Evolutionary conservation across 2,797 vertebrate species (phyloP).

Genomic region (Falco rusticolus): DNA sequence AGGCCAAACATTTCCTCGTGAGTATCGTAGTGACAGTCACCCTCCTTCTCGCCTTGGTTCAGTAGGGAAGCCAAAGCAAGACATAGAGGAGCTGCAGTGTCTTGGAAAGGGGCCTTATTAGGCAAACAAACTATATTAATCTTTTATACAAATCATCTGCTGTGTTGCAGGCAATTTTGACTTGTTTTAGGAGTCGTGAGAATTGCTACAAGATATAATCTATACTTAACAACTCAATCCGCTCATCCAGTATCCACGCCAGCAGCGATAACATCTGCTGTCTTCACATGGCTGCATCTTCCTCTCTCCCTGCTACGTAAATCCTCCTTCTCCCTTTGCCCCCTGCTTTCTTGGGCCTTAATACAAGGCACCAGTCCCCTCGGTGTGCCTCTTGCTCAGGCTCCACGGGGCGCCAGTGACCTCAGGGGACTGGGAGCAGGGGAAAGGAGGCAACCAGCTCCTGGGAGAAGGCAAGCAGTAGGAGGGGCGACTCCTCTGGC

Average conservation of each 20-base stretch:
- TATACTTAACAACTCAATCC: neutral
- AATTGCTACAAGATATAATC: constrained; percentile 38
- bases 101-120: constrained; percentile 19
- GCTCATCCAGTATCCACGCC: neutral
- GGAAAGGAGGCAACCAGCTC: neutral
- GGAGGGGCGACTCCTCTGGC: neutral
- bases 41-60: neutral
- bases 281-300: neutral
- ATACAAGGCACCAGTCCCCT: neutral
- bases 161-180: neutral
- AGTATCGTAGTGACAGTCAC: neutral
- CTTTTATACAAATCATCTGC: neutral
- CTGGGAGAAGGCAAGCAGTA: neutral
- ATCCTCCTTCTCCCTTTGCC: neutral
- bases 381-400: neutral
- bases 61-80: neutral
- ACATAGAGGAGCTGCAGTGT: neutral
- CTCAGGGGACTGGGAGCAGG: fast-evolving
- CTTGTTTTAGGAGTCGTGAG: neutral
- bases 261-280: constrained; percentile 17
- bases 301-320: neutral
- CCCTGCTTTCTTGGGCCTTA: neutral
- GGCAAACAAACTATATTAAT: constrained; percentile 17
- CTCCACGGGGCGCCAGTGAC: neutral
- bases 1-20: neutral